Percentiles rank a stretch among this genome's conserved stretches.
These are phyloP conservation scores for Parambassis ranga DNA, from an alignment of 2,797 vertebrate species.

Conservation along the genomic window DNA sequence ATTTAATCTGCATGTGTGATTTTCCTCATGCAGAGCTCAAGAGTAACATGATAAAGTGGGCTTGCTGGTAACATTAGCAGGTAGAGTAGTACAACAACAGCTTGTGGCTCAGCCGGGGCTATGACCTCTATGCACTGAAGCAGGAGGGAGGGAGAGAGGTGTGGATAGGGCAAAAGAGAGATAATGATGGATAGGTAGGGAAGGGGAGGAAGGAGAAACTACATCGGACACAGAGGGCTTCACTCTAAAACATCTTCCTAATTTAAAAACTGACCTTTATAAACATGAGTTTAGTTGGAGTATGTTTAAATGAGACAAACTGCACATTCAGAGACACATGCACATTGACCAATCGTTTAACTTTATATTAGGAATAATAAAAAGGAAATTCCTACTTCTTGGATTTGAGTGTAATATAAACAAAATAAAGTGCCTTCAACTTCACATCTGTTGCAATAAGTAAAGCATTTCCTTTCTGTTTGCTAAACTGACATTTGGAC, in stretches of 20 bases:
- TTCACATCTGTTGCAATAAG: background rate
- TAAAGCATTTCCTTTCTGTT: background rate
- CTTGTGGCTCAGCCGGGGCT: conserved; percentile 79
- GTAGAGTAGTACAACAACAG: conserved; percentile 72
- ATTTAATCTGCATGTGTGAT: conserved; percentile 2
- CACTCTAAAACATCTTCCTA: background rate
- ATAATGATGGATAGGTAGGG: conserved; percentile 43
- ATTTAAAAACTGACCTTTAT: conserved; percentile 1
- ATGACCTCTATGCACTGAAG: conserved; percentile 69
- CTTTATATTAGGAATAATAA: background rate
- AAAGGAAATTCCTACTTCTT: background rate
- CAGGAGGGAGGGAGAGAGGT: conserved; percentile 19
- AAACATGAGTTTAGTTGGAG: background rate
- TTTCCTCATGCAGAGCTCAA: conserved; percentile 20
- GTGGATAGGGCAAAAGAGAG: conserved; percentile 44
- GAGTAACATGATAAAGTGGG: conserved; percentile 47
- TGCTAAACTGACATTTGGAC: background rate
- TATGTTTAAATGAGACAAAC: background rate
- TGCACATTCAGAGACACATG: background rate
- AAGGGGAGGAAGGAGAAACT: background rate
- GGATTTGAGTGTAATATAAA: background rate
- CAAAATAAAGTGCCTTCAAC: background rate
- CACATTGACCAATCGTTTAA: background rate
- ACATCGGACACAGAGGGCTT: background rate
- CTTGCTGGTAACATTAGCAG: conserved; percentile 52